A percentile compares a stretch with the other conserved stretches of the same genome.
phyloP scores from a whole-genome alignment of 2,888 invertebrate species.

The Amblyteles armatorius region DNA sequence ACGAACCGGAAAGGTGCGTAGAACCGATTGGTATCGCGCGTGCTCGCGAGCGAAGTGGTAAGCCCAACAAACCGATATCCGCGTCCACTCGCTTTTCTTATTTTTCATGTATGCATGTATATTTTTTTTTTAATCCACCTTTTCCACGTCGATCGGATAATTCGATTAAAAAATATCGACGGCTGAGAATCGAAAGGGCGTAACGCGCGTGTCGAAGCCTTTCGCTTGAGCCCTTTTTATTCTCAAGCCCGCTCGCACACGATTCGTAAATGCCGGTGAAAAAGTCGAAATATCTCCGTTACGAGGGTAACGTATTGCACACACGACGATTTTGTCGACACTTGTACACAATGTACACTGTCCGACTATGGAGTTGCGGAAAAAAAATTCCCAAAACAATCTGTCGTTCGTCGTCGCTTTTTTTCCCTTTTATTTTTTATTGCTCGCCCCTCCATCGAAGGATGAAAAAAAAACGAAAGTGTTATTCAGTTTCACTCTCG shows the following conservation, averaged over 20 bases:
- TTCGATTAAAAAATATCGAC: conserved; percentile 56
- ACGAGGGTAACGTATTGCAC: conserved; percentile 53
- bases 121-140: conserved; percentile 58
- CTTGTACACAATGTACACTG: conserved; percentile 53
- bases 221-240: background rate
- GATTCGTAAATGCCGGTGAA: conserved; percentile 35
- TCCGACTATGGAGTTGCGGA: conserved; percentile 27
- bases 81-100: conserved; percentile 58
- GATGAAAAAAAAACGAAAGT: conserved; percentile 75
- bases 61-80: conserved; percentile 24
- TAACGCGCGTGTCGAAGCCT: background rate
- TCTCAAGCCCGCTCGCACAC: conserved; percentile 3
- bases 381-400: conserved; percentile 41
- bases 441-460: conserved; percentile 53
- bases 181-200: background rate
- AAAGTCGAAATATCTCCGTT: conserved; percentile 67
- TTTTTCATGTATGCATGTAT: conserved; percentile 50
- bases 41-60: conserved; percentile 46
- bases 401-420: conserved; percentile 60
- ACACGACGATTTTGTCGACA: conserved; percentile 57
- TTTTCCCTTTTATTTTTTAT: conserved; percentile 58
- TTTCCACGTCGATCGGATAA: conserved; percentile 45
- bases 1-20: conserved; percentile 37
- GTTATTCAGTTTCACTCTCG: conserved; percentile 80
- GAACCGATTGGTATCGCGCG: conserved; percentile 16